These are phyloP conservation scores for Amniataba percoides DNA, from an alignment of 2,797 vertebrate genomes.

Conservation along the genomic window DNA sequence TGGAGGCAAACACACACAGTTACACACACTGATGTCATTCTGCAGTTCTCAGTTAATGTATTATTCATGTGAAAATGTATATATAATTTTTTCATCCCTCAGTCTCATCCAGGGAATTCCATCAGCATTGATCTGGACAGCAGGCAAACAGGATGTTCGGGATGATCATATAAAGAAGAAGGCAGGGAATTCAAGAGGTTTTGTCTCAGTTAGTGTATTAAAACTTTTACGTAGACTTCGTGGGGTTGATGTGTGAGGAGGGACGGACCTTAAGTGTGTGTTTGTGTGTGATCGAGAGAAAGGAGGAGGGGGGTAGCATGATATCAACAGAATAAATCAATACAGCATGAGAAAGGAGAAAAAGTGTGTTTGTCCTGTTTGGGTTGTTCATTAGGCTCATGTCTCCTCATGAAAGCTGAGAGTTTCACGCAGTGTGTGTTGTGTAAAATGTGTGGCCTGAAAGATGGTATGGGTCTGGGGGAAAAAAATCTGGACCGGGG, in stretches of 20 bases:
- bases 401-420: conserved; percentile 75
- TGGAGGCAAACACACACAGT: conserved; percentile 28
- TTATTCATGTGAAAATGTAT: conserved; percentile 69
- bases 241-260: conserved; percentile 31
- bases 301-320: conserved; percentile 23
- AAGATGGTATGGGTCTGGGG: conserved; percentile 18
- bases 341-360: conserved; percentile 62
- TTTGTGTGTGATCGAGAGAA: conserved; percentile 3
- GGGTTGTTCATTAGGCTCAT: conserved; percentile 64
- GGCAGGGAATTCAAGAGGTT: conserved; percentile 54
- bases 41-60: conserved; percentile 52
- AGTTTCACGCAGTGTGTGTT: conserved; percentile 48
- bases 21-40: conserved; percentile 54
- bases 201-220: conserved; percentile 56
- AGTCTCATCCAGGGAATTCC: conserved; percentile 69
- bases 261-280: conserved; percentile 8
- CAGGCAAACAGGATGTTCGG: conserved; percentile 62
- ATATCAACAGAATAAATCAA: conserved; percentile 71
- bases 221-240: conserved; percentile 48
- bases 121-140: conserved; percentile 71
- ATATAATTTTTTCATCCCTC: conserved; percentile 42
- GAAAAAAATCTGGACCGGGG: conserved; percentile 33
- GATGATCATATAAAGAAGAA: conserved; percentile 39
- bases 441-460: conserved; percentile 51
- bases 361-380: conserved; percentile 72